phyloP scores from a whole-genome alignment of 2,113 vertebrate species.

The Nymphicus hollandicus region DNA sequence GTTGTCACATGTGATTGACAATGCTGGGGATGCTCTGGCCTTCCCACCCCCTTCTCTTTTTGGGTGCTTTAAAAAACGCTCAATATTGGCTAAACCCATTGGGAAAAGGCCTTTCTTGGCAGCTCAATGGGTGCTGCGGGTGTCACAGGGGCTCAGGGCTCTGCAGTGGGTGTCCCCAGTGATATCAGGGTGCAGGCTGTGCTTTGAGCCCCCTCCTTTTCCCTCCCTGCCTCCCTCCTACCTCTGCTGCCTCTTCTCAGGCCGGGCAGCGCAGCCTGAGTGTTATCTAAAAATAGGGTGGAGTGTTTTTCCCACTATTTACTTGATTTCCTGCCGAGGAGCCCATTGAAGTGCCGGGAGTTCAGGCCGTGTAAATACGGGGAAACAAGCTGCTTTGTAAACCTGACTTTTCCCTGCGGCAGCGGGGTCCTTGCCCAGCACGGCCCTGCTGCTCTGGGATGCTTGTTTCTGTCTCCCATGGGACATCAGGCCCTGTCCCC shows the following conservation, averaged over 20 bases:
- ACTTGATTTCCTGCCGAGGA: conserved; percentile 55
- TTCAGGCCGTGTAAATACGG: neutral
- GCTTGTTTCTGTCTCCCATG: neutral
- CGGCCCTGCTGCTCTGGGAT: neutral
- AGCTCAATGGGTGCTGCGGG: accelerated
- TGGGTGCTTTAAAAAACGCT: neutral
- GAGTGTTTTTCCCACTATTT: conserved; percentile 55
- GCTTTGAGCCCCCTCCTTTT: neutral
- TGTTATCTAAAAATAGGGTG: conserved; percentile 48
- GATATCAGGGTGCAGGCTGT: neutral
- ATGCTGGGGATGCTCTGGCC: neutral
- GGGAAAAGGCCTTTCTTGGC: neutral
- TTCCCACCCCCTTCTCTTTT: neutral
- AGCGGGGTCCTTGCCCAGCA: neutral
- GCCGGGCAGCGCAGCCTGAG: neutral
- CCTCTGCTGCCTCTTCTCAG: neutral
- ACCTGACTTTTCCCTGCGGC: neutral
- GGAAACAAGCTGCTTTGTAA: conserved; percentile 9
- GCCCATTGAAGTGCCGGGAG: conserved; percentile 14
- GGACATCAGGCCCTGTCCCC: neutral
- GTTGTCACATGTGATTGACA: accelerated
- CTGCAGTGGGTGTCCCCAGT: neutral
- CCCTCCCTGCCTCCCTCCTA: neutral
- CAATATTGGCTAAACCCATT: neutral
- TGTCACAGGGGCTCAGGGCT: accelerated